Evolutionary conservation across 2,113 vertebrate genomes (phyloP).

Genomic region (Baryphthengus martii): DNA sequence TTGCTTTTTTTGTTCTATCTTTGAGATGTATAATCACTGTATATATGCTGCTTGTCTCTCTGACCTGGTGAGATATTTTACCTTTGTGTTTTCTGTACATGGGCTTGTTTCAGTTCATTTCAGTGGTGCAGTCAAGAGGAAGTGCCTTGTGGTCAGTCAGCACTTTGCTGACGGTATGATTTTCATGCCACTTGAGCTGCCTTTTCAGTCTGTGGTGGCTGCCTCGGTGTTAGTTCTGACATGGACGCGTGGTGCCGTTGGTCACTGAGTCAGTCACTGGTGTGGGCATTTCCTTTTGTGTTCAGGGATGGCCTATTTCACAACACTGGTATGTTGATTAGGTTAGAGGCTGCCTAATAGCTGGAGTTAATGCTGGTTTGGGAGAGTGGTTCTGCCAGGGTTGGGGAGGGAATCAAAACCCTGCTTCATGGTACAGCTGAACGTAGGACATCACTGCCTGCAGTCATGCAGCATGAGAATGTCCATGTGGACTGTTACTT

Average conservation of each 20-base stretch:
- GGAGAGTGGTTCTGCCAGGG: background rate
- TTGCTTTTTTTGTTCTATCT: background rate
- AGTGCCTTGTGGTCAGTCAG: background rate
- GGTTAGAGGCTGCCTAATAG: background rate
- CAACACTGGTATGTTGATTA: background rate
- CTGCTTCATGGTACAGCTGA: background rate
- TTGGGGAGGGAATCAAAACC: background rate
- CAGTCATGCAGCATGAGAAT: background rate
- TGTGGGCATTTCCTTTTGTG: background rate
- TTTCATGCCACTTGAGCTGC: background rate
- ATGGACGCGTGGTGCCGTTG: background rate
- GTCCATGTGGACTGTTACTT: background rate
- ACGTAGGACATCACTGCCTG: background rate
- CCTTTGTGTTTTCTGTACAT: background rate
- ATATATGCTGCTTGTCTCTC: background rate
- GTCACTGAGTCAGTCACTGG: background rate
- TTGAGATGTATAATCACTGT: background rate
- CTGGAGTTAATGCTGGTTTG: background rate
- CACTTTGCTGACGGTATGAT: background rate
- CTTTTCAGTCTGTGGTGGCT: background rate
- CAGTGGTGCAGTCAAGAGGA: fast-evolving
- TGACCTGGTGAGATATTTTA: background rate
- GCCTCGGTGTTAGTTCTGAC: background rate
- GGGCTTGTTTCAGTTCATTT: background rate
- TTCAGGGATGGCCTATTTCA: background rate